Evolutionary conservation across 2,888 invertebrate genomes (phyloP).

Genomic region (Heliconius erato): DNA sequence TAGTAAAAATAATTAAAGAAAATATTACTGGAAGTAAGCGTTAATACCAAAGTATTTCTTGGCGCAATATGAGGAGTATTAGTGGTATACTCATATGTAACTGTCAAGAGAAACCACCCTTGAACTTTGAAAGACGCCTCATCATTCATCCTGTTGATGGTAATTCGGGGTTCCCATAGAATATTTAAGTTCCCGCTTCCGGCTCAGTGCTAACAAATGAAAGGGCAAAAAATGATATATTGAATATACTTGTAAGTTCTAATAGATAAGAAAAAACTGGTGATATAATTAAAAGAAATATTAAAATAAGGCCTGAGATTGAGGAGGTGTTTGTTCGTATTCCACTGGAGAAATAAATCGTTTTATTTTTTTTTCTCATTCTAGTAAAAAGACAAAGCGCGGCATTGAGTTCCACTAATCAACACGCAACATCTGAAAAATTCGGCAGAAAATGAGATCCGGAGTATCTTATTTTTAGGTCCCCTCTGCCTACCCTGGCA

Average conservation of each 20-base stretch:
- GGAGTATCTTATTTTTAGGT: too few species aligned
- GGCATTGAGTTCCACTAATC: too few species aligned
- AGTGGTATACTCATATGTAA: constrained; percentile 16
- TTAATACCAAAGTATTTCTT: not conserved
- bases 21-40: not conserved
- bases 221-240: not conserved
- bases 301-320: too few species aligned
- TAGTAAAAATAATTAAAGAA: not conserved
- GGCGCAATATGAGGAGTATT: constrained; percentile 1
- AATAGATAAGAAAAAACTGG: too few species aligned
- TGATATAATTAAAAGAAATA: too few species aligned
- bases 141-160: constrained; percentile 11
- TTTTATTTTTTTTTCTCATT: too few species aligned
- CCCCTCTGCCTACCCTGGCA: too few species aligned
- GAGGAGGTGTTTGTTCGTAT: too few species aligned
- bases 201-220: not conserved
- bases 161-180: constrained; percentile 12
- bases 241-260: not conserved
- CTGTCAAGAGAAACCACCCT: constrained; percentile 19
- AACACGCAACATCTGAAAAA: too few species aligned
- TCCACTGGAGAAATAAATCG: too few species aligned
- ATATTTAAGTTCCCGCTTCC: not conserved
- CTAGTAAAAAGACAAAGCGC: too few species aligned
- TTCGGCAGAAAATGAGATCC: too few species aligned
- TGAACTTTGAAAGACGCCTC: constrained; percentile 20